Base-by-base conservation (phyloP, 2,797 vertebrate species). In the Amblyopsis hoosieri region DNA sequence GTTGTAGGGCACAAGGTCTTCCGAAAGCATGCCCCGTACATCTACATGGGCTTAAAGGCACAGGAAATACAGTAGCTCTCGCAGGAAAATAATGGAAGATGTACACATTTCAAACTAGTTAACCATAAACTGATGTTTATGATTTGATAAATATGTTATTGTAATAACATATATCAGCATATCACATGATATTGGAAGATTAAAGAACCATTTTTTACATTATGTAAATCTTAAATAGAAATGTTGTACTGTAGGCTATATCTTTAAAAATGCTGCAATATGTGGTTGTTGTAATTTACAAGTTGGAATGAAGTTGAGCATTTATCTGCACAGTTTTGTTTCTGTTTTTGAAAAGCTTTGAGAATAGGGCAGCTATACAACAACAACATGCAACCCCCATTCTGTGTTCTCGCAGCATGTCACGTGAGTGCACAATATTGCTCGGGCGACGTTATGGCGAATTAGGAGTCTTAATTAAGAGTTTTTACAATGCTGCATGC, bases 381-480 rank as follows among this genome's bases (percentile, higher is more conserved):
- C 57, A 10, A 62, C 62, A 61, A 52, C 57, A 10, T 72, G 53
- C 63, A 11, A 54, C 67, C 42, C 72, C 56, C 84, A 73, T 29
- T 65, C 76, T 80, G 82, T 47, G 62, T 55, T 72, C 17, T 54
- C 74, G 69, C 78, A 60, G 64, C 2, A 12, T 67, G 71, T 88
- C 90, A 91, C 90, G 90, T 90, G 91, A 92, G 83, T 9, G n/a
- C 89, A 92, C 92, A 92, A 82, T 78, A 55, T 57, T 19, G 33
- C 87, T 89, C 89, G 62, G 89, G 62, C 81, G 90, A 92, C 58
- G 33, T 80, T 81, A 88, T 46, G 74, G 84, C 90, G 90, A 91
- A 91, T 92, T 91, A 92, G 49, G 80, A 81, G 85, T 87, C 86
- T 90, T 92, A 89, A 92, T 93, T 91, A 91, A 92, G 90, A 88